Percentiles rank a stretch among this genome's conserved stretches.
These are phyloP conservation scores for Aphelinus atriplicis DNA, from an alignment of 1,140 invertebrate species.

Conservation along the genomic window DNA sequence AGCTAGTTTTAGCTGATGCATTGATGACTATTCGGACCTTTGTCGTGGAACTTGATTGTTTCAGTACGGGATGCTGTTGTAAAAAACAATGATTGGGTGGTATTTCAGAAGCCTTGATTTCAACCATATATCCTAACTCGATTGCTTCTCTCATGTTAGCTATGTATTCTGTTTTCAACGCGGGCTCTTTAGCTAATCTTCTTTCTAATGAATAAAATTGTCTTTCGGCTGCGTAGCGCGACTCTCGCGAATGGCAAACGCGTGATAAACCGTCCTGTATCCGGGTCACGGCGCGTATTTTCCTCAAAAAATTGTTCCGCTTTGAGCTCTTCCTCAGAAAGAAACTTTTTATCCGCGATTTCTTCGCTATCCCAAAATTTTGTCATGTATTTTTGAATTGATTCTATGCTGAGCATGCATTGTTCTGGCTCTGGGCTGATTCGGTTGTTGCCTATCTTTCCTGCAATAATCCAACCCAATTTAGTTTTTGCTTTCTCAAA, in stretches of 20 bases:
- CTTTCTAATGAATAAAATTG: neutral
- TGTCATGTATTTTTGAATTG: neutral
- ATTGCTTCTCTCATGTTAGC: neutral
- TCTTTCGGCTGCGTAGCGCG: neutral
- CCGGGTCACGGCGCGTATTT: too few species aligned
- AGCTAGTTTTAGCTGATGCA: constrained; percentile 51
- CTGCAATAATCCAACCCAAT: neutral
- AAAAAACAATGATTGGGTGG: constrained; percentile 30
- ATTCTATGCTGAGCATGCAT: neutral
- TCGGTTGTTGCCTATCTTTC: neutral
- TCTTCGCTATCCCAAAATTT: neutral
- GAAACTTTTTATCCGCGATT: neutral
- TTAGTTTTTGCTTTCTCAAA: too few species aligned
- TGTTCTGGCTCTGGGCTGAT: too few species aligned
- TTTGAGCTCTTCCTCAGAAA: too few species aligned
- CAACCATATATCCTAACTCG: neutral
- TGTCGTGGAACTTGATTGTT: constrained; percentile 45
- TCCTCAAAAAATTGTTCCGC: too few species aligned
- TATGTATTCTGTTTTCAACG: neutral
- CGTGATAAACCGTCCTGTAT: too few species aligned
- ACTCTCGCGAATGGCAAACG: neutral
- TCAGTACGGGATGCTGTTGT: constrained; percentile 60
- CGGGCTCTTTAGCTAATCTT: neutral
- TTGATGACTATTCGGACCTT: constrained; percentile 59
- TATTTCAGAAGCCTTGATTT: too few species aligned